Conservation (phyloP, 2,113 vertebrate species). For the Cavia porcellus region DNA sequence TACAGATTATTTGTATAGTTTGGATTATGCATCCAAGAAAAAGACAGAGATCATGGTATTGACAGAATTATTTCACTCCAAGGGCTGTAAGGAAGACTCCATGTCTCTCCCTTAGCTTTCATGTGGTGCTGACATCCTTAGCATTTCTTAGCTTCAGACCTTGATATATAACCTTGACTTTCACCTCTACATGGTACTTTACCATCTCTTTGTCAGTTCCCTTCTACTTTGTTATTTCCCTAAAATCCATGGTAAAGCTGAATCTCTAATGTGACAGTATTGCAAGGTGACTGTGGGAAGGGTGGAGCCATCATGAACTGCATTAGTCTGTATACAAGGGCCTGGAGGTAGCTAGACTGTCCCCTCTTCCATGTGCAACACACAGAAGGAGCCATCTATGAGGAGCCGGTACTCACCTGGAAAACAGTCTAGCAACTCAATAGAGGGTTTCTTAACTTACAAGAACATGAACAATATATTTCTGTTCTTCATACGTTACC, state of each 20-base stretch:
- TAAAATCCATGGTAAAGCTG: neutral
- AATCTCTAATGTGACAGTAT: neutral
- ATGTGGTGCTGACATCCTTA: too few species aligned
- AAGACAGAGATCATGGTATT: neutral
- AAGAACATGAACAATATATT: neutral
- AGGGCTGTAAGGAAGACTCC: neutral
- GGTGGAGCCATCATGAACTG: too few species aligned
- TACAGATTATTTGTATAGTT: neutral
- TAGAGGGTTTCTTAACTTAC: neutral
- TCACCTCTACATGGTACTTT: neutral
- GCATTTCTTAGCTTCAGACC: neutral
- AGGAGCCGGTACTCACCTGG: too few species aligned
- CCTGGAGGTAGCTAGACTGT: neutral
- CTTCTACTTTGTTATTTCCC: neutral
- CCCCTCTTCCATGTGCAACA: neutral
- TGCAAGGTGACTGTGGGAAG: neutral
- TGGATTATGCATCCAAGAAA: neutral
- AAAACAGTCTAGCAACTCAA: rapidly evolving
- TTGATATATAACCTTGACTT: neutral
- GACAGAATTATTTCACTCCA: neutral
- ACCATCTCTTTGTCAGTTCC: neutral
- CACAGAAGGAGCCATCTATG: neutral
- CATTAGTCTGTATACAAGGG: neutral
- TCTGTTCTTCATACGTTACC: neutral
- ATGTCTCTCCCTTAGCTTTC: neutral